Conservation (phyloP, 2,113 vertebrate species). For the Nannobrachium achirus region DNA sequence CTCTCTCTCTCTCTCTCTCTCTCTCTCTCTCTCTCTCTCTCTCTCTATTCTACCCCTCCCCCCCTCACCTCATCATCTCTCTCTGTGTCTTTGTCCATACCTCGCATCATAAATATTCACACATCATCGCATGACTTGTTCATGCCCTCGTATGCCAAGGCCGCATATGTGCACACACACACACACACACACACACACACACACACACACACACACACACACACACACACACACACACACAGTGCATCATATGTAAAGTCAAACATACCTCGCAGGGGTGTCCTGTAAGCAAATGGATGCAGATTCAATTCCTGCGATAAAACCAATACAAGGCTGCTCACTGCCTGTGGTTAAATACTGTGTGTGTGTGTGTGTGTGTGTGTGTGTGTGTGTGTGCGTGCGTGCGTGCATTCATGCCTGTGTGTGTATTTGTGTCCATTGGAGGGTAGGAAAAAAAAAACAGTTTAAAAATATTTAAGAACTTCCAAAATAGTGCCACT, state of each 20-base stretch:
- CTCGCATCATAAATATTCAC: too few relatives aligned
- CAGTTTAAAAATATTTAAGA: too few relatives aligned
- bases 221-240: background rate
- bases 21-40: background rate
- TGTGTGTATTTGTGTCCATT: too few relatives aligned
- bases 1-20: too few relatives aligned
- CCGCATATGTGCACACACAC: background rate
- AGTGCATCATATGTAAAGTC: background rate
- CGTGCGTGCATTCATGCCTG: too few relatives aligned
- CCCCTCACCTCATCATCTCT: too few relatives aligned
- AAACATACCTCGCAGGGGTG: background rate
- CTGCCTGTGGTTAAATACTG: background rate
- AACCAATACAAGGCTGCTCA: background rate
- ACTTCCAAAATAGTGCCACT: too few relatives aligned
- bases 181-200: background rate
- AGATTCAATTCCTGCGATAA: too few relatives aligned
- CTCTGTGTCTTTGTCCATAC: background rate
- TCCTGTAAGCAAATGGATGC: background rate
- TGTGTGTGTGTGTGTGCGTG: background rate
- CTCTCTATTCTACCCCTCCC: too few relatives aligned
- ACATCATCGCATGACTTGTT: too few relatives aligned
- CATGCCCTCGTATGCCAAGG: too few relatives aligned
- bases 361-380: background rate
- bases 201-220: background rate
- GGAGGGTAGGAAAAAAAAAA: too few relatives aligned